Evolutionary conservation across 2,797 vertebrate species (phyloP).

Genomic region (Xiphophorus birchmanni): DNA sequence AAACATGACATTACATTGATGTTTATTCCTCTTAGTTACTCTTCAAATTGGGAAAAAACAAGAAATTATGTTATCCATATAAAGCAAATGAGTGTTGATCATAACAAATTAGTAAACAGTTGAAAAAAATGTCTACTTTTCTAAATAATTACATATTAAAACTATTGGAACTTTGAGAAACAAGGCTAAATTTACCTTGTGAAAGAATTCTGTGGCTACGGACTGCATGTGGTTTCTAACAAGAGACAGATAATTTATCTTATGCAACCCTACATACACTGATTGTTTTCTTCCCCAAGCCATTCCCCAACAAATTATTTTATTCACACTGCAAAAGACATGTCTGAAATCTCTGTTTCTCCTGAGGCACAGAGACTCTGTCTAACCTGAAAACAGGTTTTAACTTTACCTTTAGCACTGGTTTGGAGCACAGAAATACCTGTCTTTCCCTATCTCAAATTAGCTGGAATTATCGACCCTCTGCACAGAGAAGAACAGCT

Average conservation of each 20-base stretch:
- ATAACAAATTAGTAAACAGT: not conserved
- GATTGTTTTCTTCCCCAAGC: slow-evolving; percentile 30
- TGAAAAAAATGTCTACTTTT: not conserved
- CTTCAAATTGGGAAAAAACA: not conserved
- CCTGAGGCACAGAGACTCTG: slow-evolving; percentile 20
- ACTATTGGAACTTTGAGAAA: not conserved
- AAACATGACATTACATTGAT: not conserved
- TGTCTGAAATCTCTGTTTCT: slow-evolving; percentile 37
- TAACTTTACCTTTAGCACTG: slow-evolving; percentile 28
- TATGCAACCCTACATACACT: slow-evolving; percentile 12
- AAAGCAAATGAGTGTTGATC: not conserved
- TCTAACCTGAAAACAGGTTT: slow-evolving; percentile 43
- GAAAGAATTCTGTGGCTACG: slow-evolving; percentile 13
- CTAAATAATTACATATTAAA: not conserved
- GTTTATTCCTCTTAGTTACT: not conserved
- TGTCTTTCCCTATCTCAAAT: slow-evolving; percentile 37
- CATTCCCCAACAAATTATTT: slow-evolving; percentile 35
- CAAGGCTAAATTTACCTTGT: slow-evolving; percentile 6
- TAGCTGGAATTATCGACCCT: slow-evolving; percentile 36
- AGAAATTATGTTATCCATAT: not conserved
- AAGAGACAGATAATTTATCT: slow-evolving; percentile 34
- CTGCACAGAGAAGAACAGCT: slow-evolving; percentile 17
- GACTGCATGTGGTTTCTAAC: slow-evolving; percentile 11
- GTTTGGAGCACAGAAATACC: slow-evolving; percentile 31
- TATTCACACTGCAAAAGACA: slow-evolving; percentile 40